Conservation (phyloP, 2,113 vertebrate genomes). For the Salvelinus sp. region DNA sequence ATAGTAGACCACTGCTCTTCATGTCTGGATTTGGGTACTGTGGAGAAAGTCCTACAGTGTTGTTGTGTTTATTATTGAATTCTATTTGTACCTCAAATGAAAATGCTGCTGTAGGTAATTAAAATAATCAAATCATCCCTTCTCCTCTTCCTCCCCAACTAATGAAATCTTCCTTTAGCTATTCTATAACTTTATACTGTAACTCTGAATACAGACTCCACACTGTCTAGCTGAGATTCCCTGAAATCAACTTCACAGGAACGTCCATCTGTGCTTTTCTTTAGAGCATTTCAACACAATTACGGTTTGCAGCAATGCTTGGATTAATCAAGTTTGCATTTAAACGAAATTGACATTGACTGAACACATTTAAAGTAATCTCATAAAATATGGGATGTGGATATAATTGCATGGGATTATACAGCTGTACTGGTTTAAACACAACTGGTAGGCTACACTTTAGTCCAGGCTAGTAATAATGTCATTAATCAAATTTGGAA, state of each 20-base stretch:
- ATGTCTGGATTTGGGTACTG: background rate
- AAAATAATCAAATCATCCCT: slow-evolving; percentile 75
- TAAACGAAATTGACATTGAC: slow-evolving; percentile 48
- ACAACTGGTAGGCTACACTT: background rate
- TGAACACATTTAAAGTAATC: slow-evolving; percentile 54
- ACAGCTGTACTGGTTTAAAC: slow-evolving; percentile 9
- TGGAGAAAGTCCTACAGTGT: slow-evolving; percentile 24
- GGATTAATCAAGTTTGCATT: slow-evolving; percentile 45
- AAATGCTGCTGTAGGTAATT: slow-evolving; percentile 76
- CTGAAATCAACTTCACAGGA: slow-evolving; percentile 62
- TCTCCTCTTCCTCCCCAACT: slow-evolving; percentile 53
- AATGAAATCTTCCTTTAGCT: slow-evolving; percentile 70
- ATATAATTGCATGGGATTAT: slow-evolving; percentile 24
- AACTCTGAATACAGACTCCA: slow-evolving; percentile 46
- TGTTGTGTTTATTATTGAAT: slow-evolving; percentile 65
- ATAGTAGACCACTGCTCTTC: background rate
- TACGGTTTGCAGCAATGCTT: slow-evolving; percentile 36
- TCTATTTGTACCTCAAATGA: slow-evolving; percentile 73
- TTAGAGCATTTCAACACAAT: slow-evolving; percentile 44
- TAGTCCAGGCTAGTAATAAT: slow-evolving; percentile 8
- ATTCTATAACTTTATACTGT: slow-evolving; percentile 51
- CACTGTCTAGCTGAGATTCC: slow-evolving; percentile 46
- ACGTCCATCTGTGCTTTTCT: slow-evolving; percentile 32
- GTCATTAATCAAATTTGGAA: slow-evolving; percentile 44
- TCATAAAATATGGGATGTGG: slow-evolving; percentile 41